Evolutionary conservation across 2,888 invertebrate species (phyloP).

Genomic region (Lutraria lutraria): DNA sequence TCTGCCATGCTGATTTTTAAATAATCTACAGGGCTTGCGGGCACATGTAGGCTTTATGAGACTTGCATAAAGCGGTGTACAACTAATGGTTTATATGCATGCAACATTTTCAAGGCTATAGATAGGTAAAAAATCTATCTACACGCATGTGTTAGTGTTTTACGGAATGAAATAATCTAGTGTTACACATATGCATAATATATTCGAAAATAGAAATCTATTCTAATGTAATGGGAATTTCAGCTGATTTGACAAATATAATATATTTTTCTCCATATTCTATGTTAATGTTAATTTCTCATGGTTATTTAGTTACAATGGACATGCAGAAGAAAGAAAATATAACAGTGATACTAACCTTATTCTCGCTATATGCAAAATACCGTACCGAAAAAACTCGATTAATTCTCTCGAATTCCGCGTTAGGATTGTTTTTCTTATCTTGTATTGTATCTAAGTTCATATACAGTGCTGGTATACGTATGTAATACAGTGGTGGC

Average conservation of each 20-base stretch:
- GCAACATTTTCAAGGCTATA: background rate
- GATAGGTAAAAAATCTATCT: background rate
- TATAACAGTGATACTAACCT: background rate
- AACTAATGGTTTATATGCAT: background rate
- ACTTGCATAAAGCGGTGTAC: background rate
- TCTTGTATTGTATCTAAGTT: too few relatives aligned
- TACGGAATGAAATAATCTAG: background rate
- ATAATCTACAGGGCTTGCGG: background rate
- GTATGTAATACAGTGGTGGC: too few relatives aligned
- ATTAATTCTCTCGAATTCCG: background rate
- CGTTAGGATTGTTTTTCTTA: too few relatives aligned
- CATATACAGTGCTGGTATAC: too few relatives aligned
- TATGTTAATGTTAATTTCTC: background rate
- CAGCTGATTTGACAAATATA: too few relatives aligned
- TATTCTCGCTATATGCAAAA: background rate
- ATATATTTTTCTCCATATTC: too few relatives aligned
- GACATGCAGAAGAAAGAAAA: background rate
- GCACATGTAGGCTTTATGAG: background rate
- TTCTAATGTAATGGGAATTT: too few relatives aligned
- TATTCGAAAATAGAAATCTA: too few relatives aligned
- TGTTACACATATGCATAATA: background rate
- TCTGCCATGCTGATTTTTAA: background rate
- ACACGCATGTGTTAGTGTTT: background rate
- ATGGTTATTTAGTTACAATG: background rate
- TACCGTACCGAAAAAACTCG: background rate